Evolutionary conservation across 1,140 invertebrate species (phyloP).

Genomic region (Heterodera schachtii): DNA sequence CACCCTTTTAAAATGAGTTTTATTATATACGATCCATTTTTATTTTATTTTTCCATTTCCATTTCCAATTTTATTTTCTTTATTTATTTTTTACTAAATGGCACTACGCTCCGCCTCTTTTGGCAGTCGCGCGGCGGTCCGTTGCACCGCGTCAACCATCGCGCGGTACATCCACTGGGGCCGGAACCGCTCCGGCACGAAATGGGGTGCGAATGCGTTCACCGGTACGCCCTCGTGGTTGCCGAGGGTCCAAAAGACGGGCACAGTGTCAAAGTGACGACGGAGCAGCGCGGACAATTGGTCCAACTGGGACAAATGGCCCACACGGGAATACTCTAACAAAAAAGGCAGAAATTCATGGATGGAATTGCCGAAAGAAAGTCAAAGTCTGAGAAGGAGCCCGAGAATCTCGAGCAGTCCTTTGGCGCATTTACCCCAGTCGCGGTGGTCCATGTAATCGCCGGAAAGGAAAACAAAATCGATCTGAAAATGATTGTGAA

Average conservation of each 20-base stretch:
- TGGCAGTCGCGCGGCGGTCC: conserved; percentile 47
- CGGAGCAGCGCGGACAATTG: conserved; percentile 49
- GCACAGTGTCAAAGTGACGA: conserved; percentile 54
- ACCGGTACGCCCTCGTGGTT: conserved; percentile 66
- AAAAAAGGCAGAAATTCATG: too few species aligned
- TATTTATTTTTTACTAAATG: conserved; percentile 45
- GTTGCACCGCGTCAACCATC: conserved; percentile 40
- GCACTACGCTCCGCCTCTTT: conserved; percentile 36
- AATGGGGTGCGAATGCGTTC: conserved; percentile 62
- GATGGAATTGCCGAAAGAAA: too few species aligned
- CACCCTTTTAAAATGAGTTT: too few species aligned
- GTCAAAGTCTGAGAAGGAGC: too few species aligned
- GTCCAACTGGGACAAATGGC: conserved; percentile 44
- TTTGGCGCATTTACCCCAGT: conserved; percentile 47
- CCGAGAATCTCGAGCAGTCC: too few species aligned
- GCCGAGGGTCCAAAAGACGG: conserved; percentile 63
- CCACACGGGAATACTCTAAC: conserved; percentile 49
- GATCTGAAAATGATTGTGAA: conserved; percentile 39
- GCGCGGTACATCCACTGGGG: conserved; percentile 61
- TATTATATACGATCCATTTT: too few species aligned
- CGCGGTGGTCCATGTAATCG: conserved; percentile 59
- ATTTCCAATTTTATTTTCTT: not conserved
- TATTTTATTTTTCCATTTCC: not conserved
- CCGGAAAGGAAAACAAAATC: conserved; percentile 60
- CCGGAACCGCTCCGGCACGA: conserved; percentile 56